These are phyloP conservation scores for Dione vanillae DNA, from an alignment of 2,888 invertebrate genomes.

Conservation along the genomic window DNA sequence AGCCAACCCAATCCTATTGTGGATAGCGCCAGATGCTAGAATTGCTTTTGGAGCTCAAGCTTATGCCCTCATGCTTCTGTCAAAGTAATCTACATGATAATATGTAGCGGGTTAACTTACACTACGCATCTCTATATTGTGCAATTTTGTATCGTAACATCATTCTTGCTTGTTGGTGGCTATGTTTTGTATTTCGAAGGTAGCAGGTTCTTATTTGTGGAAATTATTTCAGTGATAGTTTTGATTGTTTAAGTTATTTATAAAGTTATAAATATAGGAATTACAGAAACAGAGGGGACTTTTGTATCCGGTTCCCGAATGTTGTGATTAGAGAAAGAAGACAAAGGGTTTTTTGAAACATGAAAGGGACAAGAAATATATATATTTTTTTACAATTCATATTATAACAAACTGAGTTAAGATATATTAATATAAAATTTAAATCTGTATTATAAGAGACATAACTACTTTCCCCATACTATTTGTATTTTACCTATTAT, in stretches of 20 bases:
- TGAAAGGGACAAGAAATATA: too few relatives aligned
- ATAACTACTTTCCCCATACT: background rate
- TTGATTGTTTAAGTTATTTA: too few relatives aligned
- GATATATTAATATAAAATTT: too few relatives aligned
- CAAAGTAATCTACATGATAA: conserved; percentile 17
- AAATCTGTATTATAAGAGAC: background rate
- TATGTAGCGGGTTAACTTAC: background rate
- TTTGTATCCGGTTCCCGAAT: too few relatives aligned
- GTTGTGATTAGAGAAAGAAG: too few relatives aligned
- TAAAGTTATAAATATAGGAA: too few relatives aligned
- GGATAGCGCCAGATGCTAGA: background rate
- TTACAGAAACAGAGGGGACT: too few relatives aligned
- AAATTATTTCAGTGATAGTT: too few relatives aligned
- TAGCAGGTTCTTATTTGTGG: too few relatives aligned
- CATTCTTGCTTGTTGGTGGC: background rate
- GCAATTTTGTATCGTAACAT: background rate
- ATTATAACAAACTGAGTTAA: too few relatives aligned
- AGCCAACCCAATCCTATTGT: background rate
- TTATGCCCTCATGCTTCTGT: background rate
- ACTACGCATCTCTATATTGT: background rate
- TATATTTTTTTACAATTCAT: too few relatives aligned
- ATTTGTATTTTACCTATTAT: background rate
- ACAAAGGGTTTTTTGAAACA: too few relatives aligned
- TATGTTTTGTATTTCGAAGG: background rate
- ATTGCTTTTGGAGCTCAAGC: conserved; percentile 13